phyloP scores from a whole-genome alignment of 2,888 invertebrate species.

The Diaperis boleti region DNA sequence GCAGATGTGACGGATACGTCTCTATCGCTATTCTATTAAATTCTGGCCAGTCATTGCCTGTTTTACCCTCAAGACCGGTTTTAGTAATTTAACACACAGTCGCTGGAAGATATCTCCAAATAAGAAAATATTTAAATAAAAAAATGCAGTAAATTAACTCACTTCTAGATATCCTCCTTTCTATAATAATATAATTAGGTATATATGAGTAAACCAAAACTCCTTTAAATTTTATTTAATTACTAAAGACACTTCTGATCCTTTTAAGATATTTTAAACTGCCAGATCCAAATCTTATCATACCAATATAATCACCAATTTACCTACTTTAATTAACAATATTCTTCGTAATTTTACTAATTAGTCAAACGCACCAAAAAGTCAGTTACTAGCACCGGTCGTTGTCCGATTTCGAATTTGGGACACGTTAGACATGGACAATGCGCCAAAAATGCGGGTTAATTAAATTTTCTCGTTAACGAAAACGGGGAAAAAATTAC shows the following conservation, averaged over 20 bases:
- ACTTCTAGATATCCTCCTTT: no score
- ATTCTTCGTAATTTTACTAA: neutral
- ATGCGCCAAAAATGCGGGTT: constrained; percentile 1
- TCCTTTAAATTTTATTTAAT: no score
- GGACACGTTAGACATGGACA: constrained; percentile 3
- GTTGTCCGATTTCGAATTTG: constrained; percentile 5
- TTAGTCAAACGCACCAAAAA: neutral
- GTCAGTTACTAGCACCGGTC: neutral
- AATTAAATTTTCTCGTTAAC: neutral
- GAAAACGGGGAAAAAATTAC: constrained; percentile 3
- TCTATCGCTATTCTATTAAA: constrained; percentile 6
- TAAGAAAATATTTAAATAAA: constrained; percentile 12
- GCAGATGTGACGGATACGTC: neutral
- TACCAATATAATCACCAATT: neutral
- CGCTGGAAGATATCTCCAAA: constrained; percentile 2
- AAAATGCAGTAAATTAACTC: no score
- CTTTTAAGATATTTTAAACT: no score
- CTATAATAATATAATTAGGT: no score
- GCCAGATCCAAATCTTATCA: neutral
- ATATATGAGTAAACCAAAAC: no score
- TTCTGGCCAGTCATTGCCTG: constrained; percentile 4
- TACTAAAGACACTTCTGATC: no score
- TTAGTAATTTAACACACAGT: no score
- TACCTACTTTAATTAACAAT: neutral
- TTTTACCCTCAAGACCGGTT: constrained; percentile 8